These are phyloP conservation scores for Scomber scombrus DNA, from an alignment of 2,113 vertebrate genomes.

Conservation along the genomic window DNA sequence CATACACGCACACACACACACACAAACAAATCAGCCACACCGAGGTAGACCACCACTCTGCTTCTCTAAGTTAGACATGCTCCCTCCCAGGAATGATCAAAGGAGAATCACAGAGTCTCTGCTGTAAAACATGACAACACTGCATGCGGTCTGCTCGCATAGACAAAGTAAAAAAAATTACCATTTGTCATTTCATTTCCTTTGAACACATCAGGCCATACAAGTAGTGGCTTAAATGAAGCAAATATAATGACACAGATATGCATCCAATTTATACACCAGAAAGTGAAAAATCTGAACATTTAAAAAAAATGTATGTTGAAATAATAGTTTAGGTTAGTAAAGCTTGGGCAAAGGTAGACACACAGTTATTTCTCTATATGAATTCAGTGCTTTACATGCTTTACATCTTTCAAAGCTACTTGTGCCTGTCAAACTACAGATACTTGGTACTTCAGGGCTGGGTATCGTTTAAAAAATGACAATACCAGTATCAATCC, in stretches of 20 bases:
- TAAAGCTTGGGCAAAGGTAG: too few species aligned
- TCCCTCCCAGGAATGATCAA: slow-evolving; percentile 38
- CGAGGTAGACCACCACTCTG: slow-evolving; percentile 17
- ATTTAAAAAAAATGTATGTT: too few species aligned
- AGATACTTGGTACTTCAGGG: too few species aligned
- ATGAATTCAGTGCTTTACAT: too few species aligned
- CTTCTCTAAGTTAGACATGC: slow-evolving; percentile 4
- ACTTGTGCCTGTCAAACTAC: too few species aligned
- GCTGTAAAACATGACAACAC: slow-evolving; percentile 35
- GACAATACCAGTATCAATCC: too few species aligned
- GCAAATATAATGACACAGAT: slow-evolving; percentile 12
- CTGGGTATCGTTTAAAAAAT: too few species aligned
- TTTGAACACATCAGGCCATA: slow-evolving; percentile 25
- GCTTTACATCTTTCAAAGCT: too few species aligned
- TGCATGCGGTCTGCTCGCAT: slow-evolving; percentile 11
- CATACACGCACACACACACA: background rate
- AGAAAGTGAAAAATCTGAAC: background rate
- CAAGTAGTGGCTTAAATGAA: slow-evolving; percentile 6
- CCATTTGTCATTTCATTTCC: slow-evolving; percentile 14
- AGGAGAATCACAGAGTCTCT: slow-evolving; percentile 7
- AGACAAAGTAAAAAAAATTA: slow-evolving; percentile 19
- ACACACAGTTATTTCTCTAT: too few species aligned
- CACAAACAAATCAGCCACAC: background rate
- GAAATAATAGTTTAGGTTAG: too few species aligned
- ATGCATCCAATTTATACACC: background rate